Base-by-base conservation (phyloP, 2,797 vertebrate genomes). In the Tapera naevia region DNA sequence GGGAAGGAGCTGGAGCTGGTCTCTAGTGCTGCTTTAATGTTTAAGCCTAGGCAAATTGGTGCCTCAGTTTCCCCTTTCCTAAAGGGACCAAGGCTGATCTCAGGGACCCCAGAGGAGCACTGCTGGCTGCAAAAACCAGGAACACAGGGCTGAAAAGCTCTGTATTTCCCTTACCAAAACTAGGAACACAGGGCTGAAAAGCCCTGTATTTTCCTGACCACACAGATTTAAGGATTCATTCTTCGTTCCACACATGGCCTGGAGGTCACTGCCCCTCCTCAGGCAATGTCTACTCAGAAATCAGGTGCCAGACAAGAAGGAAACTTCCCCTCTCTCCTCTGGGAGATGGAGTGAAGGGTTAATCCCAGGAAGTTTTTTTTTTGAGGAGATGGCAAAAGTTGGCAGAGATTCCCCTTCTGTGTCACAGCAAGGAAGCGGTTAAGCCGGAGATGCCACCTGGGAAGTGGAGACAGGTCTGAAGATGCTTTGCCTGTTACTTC, bases 401-500 rank as follows among this genome's bases (percentile, higher is more conserved):
- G 87, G 76, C 90, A 69, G 43, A 48, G 81, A 46, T 70, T 50
- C 46, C 82, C 48, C 41, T 46, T 90, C 45, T 43, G 73, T 84
- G 86, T 8, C 81, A 24, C 76, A 64, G 89, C 92, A 88, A 93
- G 91, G 85, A 94, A 95, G 73, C 27, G 13, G 88, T 95, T 87
- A 92, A 91, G 81, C 76, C 28, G 45, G 93, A 96, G 92, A 94
- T 95, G 95, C 86, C 93, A 94, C 95, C 95, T 94, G 92, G 95
- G 93, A 88, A 94, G 96, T 79, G 76, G 71, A 73, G 79, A 51
- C 75, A 39, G 81, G 61, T 69, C 79, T 71, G 86, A 82, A 89
- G 96, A 94, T 90, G 96, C 96, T 93, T 66, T 88, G 86, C 92
- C 80, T 45, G 65, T 72, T 89, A 95, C 93, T 86, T 80, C 91